phyloP scores from a whole-genome alignment of 1,140 invertebrate genomes.

The Drosophila bocqueti region DNA sequence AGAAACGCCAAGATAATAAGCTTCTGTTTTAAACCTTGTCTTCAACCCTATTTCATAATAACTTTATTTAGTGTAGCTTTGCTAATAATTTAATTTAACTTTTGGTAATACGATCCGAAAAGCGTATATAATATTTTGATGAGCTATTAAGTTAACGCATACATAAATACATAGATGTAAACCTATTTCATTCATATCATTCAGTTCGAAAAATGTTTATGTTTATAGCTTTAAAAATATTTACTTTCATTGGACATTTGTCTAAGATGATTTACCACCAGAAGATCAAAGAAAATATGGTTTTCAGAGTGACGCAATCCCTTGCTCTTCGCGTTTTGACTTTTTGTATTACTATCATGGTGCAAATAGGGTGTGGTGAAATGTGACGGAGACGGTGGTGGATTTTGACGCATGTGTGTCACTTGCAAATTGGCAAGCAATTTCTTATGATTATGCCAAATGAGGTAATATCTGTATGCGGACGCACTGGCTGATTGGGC shows the following conservation, averaged over 20 bases:
- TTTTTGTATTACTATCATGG: slow-evolving; percentile 2
- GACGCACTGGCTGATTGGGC: slow-evolving; percentile 1
- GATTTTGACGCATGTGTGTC: slow-evolving; percentile 15
- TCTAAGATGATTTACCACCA: background rate
- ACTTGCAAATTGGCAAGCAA: slow-evolving; percentile 18
- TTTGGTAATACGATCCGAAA: background rate
- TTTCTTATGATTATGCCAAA: slow-evolving; percentile 22
- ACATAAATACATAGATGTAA: too few species aligned
- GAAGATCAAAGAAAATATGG: background rate
- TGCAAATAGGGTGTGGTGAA: background rate
- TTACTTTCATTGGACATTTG: background rate
- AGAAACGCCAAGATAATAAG: background rate
- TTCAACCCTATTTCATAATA: background rate
- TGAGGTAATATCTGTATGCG: slow-evolving; percentile 27
- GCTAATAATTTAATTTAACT: background rate
- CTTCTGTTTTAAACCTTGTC: background rate
- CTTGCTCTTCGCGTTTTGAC: too few species aligned
- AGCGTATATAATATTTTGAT: background rate
- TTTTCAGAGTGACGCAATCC: slow-evolving; percentile 8
- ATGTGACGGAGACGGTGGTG: background rate
- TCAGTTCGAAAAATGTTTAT: background rate
- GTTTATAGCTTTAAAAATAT: background rate
- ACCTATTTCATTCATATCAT: too few species aligned
- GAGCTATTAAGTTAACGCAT: background rate
- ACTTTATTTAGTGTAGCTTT: background rate